Evolutionary conservation across 2,888 invertebrate genomes (phyloP), one percentile per base, ranked within the genome.

Genomic region (Odontomyia ornata): DNA sequence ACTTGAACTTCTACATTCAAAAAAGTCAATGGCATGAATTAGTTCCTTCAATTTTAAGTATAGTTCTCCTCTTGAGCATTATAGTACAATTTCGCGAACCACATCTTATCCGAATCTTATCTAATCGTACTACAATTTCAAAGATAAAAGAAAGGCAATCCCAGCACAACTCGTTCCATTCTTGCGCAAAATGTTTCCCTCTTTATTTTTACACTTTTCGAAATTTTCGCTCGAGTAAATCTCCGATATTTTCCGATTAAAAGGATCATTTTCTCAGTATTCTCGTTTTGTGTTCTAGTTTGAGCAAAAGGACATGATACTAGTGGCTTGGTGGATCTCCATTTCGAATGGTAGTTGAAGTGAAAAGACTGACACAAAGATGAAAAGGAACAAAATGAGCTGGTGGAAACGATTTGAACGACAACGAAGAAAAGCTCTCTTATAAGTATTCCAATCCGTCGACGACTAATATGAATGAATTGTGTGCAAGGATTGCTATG

Each of bases 241-340:
- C 28, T 27, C 64, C 30, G 27, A 28, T 15, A 28, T 28, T 64
- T 64, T 28, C 28, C 64, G 64, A 64, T 64, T 64, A 64, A 64
- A 64, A n/a, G 27, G 27, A 25, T 27, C 64, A 64, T 25, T 28
- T 64, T n/a, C 30, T 28, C 28, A 13, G 28, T 13, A n/a, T 64
- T 28, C 25, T 28, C 13, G 11, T 27, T 64, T 25, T 64, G 64
- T 13, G 36, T 36, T 3, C 36, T 5, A 36, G 9, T 9, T 5
- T 5, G 9, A 36, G 36, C 36, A 36, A 36, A 36, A 36, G 9
- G 36, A 36, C 3, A 36, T 9, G 36, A 36, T 9, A 9, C 3
- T 5, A 36, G 5, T 5, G 36, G 3, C 5, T 5, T 36, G 9
- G 36, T 36, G 3, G 27, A 28, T 64, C 5, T 64, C 64, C 64